phyloP scores from a whole-genome alignment of 2,113 vertebrate species.

The Protomyctophum bolini region DNA sequence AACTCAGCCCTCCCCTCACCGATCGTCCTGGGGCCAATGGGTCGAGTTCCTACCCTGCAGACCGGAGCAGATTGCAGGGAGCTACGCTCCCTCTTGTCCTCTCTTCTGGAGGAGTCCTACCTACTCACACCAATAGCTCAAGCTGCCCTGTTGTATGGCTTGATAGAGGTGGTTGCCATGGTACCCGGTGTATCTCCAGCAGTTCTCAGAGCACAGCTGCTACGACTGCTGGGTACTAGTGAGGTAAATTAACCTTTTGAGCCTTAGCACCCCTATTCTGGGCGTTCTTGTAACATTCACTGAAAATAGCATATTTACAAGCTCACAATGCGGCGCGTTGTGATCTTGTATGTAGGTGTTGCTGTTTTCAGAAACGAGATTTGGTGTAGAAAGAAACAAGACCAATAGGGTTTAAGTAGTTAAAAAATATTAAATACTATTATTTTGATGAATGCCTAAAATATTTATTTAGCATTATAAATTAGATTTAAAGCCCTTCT shows the following conservation, averaged over 20 bases:
- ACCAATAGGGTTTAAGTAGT: no score
- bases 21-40: conserved; percentile 49
- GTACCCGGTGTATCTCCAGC: conserved; percentile 82
- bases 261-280: no score
- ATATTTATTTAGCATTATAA: no score
- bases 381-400: no score
- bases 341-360: no score
- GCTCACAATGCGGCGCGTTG: no score
- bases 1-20: conserved; percentile 53
- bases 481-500: no score
- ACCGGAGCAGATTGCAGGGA: conserved; percentile 82
- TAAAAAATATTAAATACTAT: no score
- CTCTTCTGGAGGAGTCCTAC: conserved; percentile 85
- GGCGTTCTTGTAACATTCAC: no score
- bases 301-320: no score
- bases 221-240: conserved; percentile 84
- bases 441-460: no score
- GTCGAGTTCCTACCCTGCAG: conserved; percentile 68
- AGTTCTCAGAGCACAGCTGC: conserved; percentile 86
- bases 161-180: conserved; percentile 83
- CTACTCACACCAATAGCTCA: conserved; percentile 83
- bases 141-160: conserved; percentile 79
- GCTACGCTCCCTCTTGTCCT: conserved; percentile 79
- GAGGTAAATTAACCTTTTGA: conserved; percentile 57
- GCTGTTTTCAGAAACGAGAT: no score